Conservation (phyloP, 2,888 invertebrate genomes). For the Pedicia rivosa region DNA sequence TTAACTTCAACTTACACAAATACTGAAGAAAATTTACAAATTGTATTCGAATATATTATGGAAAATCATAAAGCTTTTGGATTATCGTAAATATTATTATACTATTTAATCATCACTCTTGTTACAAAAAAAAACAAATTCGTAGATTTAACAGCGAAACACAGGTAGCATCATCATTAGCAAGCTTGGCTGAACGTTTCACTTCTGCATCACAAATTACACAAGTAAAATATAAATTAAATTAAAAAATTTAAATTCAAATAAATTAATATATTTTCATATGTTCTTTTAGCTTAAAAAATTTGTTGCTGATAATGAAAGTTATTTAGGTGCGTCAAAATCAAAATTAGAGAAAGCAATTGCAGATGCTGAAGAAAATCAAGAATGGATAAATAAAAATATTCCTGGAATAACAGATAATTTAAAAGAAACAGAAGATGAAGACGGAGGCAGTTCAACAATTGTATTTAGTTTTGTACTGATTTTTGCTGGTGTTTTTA, state of each 20-base stretch:
- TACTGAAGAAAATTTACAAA: slow-evolving; percentile 35
- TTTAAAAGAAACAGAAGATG: slow-evolving; percentile 12
- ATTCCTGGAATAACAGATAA: slow-evolving; percentile 18
- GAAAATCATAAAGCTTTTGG: slow-evolving; percentile 15
- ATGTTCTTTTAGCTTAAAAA: slow-evolving; percentile 16
- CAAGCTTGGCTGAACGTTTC: slow-evolving; percentile 23
- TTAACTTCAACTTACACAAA: slow-evolving; percentile 33
- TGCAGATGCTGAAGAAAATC: slow-evolving; percentile 20
- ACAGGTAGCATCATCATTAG: slow-evolving; percentile 19
- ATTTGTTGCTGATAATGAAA: slow-evolving; percentile 18
- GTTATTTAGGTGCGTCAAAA: slow-evolving; percentile 20
- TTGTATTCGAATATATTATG: slow-evolving; percentile 36
- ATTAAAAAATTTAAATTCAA: no score
- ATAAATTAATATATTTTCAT: no score
- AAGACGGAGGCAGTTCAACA: background rate
- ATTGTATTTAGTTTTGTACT: no score
- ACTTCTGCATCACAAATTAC: slow-evolving; percentile 20
- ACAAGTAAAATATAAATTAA: no score
- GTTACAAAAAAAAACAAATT: no score
- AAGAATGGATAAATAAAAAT: slow-evolving; percentile 21
- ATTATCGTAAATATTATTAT: slow-evolving; percentile 21
- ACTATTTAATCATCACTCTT: no score
- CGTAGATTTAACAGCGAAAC: slow-evolving; percentile 2
- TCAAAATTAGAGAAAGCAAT: slow-evolving; percentile 19
- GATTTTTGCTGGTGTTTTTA: no score